Percentiles rank a stretch among this genome's conserved stretches.
phyloP scores from a whole-genome alignment of 2,113 vertebrate genomes.

The Notothenia rossii region DNA sequence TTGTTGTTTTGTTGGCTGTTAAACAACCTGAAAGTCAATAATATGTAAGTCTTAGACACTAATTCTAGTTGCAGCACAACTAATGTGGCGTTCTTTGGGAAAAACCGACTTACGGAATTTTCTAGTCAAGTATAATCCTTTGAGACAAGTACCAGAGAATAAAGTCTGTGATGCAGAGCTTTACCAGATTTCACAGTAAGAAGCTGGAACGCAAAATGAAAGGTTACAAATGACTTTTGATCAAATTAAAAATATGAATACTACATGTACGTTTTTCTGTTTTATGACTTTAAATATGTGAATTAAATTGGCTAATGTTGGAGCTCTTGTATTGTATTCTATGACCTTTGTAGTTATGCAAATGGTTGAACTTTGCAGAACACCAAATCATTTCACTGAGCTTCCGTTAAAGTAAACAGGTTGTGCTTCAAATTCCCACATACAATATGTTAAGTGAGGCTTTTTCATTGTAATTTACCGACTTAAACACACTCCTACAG shows the following conservation, averaged over 20 bases:
- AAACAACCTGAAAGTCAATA: too few relatives aligned
- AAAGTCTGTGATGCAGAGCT: background rate
- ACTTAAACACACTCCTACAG: slow-evolving; percentile 37
- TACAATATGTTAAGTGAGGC: slow-evolving; percentile 25
- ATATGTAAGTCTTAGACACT: background rate
- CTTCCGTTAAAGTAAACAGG: slow-evolving; percentile 25
- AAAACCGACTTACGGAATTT: slow-evolving; percentile 13
- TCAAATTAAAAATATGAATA: background rate
- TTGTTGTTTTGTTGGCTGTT: too few relatives aligned
- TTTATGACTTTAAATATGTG: background rate
- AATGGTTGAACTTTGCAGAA: slow-evolving; percentile 21
- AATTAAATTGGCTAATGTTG: background rate
- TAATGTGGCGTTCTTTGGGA: background rate
- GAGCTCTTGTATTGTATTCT: background rate
- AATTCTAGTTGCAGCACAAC: background rate
- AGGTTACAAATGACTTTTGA: slow-evolving; percentile 4
- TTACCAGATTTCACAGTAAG: background rate
- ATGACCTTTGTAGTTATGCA: slow-evolving; percentile 24
- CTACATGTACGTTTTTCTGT: background rate
- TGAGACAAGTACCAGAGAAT: slow-evolving; percentile 17
- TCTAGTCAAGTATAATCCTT: slow-evolving; percentile 45
- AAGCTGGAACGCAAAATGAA: slow-evolving; percentile 16
- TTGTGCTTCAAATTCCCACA: slow-evolving; percentile 41
- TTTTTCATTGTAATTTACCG: slow-evolving; percentile 29
- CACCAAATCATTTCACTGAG: slow-evolving; percentile 9